Conservation (phyloP, 2,113 vertebrate genomes). For the Periophthalmus modestus region DNA sequence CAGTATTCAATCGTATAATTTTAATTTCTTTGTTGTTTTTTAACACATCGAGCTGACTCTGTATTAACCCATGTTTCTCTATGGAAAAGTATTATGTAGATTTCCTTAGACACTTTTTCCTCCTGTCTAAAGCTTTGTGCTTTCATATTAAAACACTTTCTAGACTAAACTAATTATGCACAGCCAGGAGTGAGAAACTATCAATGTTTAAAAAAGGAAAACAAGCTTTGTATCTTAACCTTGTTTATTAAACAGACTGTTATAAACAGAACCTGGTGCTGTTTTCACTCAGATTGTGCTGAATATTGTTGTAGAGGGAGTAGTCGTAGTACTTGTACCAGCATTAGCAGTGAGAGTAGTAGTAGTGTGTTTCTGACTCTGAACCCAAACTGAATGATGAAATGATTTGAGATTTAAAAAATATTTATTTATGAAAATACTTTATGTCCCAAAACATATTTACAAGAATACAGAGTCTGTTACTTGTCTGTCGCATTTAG, state of each 20-base stretch:
- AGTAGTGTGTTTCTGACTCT: too few relatives aligned
- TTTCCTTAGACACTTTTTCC: conserved; percentile 76
- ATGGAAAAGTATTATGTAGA: conserved; percentile 87
- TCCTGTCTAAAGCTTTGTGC: conserved; percentile 81
- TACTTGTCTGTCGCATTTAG: conserved; percentile 23
- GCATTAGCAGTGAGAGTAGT: too few relatives aligned
- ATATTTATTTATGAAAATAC: conserved; percentile 6
- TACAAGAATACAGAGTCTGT: conserved; percentile 31
- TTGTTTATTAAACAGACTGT: conserved; percentile 84
- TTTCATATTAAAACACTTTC: conserved; percentile 76
- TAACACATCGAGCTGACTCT: conserved; percentile 92
- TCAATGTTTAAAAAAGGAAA: conserved; percentile 73
- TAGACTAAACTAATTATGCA: conserved; percentile 75
- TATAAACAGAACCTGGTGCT: conserved; percentile 55
- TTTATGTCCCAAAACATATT: conserved; percentile 66
- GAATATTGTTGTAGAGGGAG: neutral
- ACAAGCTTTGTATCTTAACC: conserved; percentile 82
- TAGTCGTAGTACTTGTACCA: neutral
- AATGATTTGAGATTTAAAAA: neutral
- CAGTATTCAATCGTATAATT: conserved; percentile 88
- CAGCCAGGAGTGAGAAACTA: conserved; percentile 76
- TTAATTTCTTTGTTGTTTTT: conserved; percentile 58
- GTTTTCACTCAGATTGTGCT: neutral
- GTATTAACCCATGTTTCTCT: conserved; percentile 84
- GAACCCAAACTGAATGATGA: neutral